These are phyloP conservation scores for Panagrolaimus sp. DNA, from an alignment of 1,140 invertebrate species.

Conservation along the genomic window DNA sequence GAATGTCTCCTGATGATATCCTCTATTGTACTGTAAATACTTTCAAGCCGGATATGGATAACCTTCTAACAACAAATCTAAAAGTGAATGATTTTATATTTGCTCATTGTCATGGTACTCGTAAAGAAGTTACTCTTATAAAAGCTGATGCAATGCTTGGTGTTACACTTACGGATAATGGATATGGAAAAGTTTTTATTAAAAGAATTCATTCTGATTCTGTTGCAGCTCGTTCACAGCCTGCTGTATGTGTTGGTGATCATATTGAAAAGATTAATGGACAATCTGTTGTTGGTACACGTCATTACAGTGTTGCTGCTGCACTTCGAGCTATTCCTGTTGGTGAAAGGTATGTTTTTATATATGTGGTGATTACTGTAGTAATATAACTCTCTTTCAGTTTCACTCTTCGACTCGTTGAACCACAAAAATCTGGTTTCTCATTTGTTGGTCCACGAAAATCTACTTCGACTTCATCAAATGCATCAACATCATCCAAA, in stretches of 20 bases:
- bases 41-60: constrained; percentile 90
- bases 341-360: constrained; percentile 61
- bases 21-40: constrained; percentile 95
- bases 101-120: constrained; percentile 84
- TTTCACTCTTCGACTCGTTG: constrained; percentile 80
- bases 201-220: constrained; percentile 90
- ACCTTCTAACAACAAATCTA: constrained; percentile 86
- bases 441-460: constrained; percentile 72
- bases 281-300: constrained; percentile 75
- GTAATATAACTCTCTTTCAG: constrained; percentile 59
- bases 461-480: constrained; percentile 44
- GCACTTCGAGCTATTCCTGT: constrained; percentile 84
- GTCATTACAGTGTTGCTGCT: constrained; percentile 93
- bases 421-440: constrained; percentile 83
- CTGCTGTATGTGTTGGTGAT: constrained; percentile 70
- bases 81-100: constrained; percentile 96
- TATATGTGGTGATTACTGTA: no score
- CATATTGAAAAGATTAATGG: constrained; percentile 90
- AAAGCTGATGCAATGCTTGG: constrained; percentile 77
- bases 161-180: constrained; percentile 93
- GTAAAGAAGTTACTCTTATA: constrained; percentile 86
- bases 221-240: constrained; percentile 67
- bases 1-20: constrained; percentile 73
- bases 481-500: constrained; percentile 60
- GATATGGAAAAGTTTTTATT: constrained; percentile 89